Conservation (phyloP, 1,140 invertebrate species). For the Trialeurodes vaporariorum region DNA sequence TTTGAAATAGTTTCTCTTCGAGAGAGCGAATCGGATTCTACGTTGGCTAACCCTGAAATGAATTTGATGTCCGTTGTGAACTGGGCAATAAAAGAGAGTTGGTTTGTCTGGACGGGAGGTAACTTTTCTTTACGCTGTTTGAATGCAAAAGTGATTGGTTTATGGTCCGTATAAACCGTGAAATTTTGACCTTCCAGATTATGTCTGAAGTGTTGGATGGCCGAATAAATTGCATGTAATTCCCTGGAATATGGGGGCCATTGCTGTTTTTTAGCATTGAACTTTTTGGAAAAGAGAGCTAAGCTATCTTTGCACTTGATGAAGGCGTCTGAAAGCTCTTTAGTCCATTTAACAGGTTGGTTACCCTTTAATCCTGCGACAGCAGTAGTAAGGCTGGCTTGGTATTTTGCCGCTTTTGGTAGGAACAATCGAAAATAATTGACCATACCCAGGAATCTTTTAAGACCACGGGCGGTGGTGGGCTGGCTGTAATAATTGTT, state of each 20-base stretch:
- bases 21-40: no score
- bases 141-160: constrained; percentile 31
- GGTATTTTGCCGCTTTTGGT: constrained; percentile 25
- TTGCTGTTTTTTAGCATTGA: constrained; percentile 27
- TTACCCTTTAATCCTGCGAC: constrained; percentile 25
- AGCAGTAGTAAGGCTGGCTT: constrained; percentile 22
- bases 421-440: no score
- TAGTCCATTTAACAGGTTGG: constrained; percentile 34
- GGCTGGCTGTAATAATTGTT: constrained; percentile 11
- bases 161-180: constrained; percentile 34
- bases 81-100: constrained; percentile 34
- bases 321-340: constrained; percentile 23
- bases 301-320: constrained; percentile 25
- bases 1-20: no score
- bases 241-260: constrained; percentile 37
- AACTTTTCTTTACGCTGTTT: constrained; percentile 25
- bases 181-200: constrained; percentile 33
- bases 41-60: no score
- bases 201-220: constrained; percentile 35
- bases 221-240: constrained; percentile 36
- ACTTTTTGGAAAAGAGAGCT: constrained; percentile 34
- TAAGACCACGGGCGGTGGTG: constrained; percentile 9
- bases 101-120: no score
- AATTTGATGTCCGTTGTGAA: constrained; percentile 32
- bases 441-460: constrained; percentile 34